Base-by-base conservation (phyloP, 2,113 vertebrate species). In the Chamaetylas fuelleborni region DNA sequence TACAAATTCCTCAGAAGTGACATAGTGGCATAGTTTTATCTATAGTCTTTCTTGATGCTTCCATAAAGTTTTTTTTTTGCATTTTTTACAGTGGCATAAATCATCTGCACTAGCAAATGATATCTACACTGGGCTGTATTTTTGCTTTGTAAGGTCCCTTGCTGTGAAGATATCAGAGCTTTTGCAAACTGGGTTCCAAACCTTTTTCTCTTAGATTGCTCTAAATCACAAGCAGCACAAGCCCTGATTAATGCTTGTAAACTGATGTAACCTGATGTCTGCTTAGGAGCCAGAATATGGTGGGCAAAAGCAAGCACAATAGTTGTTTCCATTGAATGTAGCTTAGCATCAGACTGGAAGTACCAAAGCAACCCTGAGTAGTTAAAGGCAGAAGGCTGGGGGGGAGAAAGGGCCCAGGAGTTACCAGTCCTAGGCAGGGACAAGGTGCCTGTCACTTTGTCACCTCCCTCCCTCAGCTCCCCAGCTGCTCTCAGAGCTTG, bases 351-450 rank as follows among this genome's bases (percentile, higher is more conserved):
- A 9, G 45, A 24, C 25, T 50, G 5, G 28, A 76, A 60, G 10
- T 57, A 34, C 29, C 31, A 61, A 34, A 64, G 23, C 36, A 71
- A 11, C 25, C 19, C 50, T 51, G 31, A 66, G 43, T 4, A 28
- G 34, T 69, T 76, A 51, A 92, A 34, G 56, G 33, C 50, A 65
- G 15, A 23, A 26, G 26, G 22, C 14, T 86, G 57, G 24, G 29
- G 53, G 14, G 23, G 25, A 60, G 58, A 9, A 84, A n/a, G 34
- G 15, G 14, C 19, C 40, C 5, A 13, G 42, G 47, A 58, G 6
- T 40, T 31, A 34, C 6, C 48, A 76, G 1, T 8, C 25, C 33
- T 80, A 0, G 0, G 22, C 25, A 45, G 42, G 57, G n/a, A 36
- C 0, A 2, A 56, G 25, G 31, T 53, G 51, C 31, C 45, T 1